Percentiles rank a stretch among this genome's conserved stretches.
Conservation (phyloP, 2,888 invertebrate genomes). For the Archaeoteleia sp. region DNA sequence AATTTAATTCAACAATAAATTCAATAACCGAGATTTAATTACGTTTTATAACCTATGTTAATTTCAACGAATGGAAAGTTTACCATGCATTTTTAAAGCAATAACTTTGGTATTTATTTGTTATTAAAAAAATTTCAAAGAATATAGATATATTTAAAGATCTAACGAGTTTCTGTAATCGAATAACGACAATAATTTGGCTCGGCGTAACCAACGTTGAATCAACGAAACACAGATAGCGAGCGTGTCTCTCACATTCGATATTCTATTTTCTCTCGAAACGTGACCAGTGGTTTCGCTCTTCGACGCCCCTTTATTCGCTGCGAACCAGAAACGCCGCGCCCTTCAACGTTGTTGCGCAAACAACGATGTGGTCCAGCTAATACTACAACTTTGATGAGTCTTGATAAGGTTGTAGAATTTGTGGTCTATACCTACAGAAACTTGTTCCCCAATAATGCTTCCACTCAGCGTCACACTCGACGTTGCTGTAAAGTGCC, state of each 20-base stretch:
- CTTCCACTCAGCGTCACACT: no score
- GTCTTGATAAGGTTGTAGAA: no score
- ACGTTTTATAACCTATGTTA: no score
- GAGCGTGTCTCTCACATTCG: slow-evolving; percentile 1
- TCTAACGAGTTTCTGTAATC: slow-evolving; percentile 4
- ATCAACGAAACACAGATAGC: slow-evolving; percentile 11
- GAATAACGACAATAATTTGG: slow-evolving; percentile 8
- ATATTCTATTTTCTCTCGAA: slow-evolving; percentile 11
- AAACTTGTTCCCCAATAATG: no score
- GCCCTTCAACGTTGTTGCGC: slow-evolving; percentile 2
- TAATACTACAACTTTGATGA: no score
- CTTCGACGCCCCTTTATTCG: slow-evolving; percentile 16
- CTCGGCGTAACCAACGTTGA: slow-evolving; percentile 10
- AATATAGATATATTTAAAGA: slow-evolving; percentile 3
- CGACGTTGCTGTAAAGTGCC: no score
- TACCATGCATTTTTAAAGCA: slow-evolving; percentile 1
- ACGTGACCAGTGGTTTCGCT: slow-evolving; percentile 16
- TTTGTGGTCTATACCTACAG: no score
- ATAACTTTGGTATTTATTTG: background rate
- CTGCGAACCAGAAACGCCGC: slow-evolving; percentile 9
- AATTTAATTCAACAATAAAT: no score
- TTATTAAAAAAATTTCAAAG: background rate
- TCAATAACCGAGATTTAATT: no score
- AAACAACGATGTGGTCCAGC: slow-evolving; percentile 9
- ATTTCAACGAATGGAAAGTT: no score